These are phyloP conservation scores for Dendropsophus ebraccatus DNA, from an alignment of 2,113 vertebrate species.

Conservation along the genomic window DNA sequence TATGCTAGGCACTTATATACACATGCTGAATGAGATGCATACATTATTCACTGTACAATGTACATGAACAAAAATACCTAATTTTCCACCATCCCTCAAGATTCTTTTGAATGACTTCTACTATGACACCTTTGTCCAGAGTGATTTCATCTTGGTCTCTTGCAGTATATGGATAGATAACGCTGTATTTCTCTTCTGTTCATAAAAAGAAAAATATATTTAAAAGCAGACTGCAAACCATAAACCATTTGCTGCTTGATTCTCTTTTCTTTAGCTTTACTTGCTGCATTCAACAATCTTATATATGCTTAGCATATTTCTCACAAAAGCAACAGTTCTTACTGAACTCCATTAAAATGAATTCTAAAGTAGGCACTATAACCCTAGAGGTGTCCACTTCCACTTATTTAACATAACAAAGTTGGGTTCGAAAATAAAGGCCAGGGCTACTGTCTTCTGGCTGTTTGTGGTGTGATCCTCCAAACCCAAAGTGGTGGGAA, in stretches of 20 bases:
- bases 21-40: too few relatives aligned
- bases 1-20: too few relatives aligned
- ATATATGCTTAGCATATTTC: neutral
- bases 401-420: neutral
- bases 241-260: neutral
- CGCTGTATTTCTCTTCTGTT: constrained; percentile 92
- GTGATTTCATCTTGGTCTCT: constrained; percentile 95
- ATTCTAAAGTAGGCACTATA: neutral
- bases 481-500: neutral
- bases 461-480: neutral
- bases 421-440: neutral
- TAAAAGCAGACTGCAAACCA: neutral
- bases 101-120: constrained; percentile 97
- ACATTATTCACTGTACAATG: neutral
- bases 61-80: constrained; percentile 74
- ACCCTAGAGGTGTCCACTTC: neutral
- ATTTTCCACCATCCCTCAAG: constrained; percentile 99
- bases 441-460: neutral
- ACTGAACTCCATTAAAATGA: neutral
- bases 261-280: neutral
- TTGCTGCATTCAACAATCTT: neutral
- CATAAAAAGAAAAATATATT: constrained; percentile 33
- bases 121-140: constrained; percentile 88
- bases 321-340: neutral
- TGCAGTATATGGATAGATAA: constrained; percentile 90